phyloP scores from a whole-genome alignment of 2,888 invertebrate species.

The Cyclophora punctaria region DNA sequence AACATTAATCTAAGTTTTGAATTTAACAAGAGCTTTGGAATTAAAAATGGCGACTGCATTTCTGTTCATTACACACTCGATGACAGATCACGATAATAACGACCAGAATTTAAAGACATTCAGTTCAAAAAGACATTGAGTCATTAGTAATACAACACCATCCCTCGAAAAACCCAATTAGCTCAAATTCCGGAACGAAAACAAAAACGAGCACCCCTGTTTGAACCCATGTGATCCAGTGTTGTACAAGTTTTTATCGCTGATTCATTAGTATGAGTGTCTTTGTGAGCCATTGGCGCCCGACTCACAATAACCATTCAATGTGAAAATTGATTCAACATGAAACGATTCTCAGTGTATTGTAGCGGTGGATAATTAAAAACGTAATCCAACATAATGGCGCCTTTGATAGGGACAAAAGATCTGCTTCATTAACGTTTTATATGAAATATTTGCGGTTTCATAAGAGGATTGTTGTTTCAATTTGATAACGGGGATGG shows the following conservation, averaged over 20 bases:
- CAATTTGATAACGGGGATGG: too few relatives aligned
- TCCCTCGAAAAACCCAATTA: background rate
- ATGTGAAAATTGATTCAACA: conserved; percentile 55
- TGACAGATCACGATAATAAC: too few relatives aligned
- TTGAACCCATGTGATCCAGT: conserved; percentile 58
- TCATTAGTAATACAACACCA: background rate
- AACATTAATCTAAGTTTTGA: too few relatives aligned
- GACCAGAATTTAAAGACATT: too few relatives aligned
- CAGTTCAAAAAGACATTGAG: too few relatives aligned
- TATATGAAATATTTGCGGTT: too few relatives aligned
- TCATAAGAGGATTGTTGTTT: too few relatives aligned
- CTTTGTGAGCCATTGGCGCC: conserved; percentile 54
- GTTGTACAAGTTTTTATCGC: conserved; percentile 69
- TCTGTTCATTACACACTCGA: too few relatives aligned
- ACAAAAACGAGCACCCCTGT: conserved; percentile 38
- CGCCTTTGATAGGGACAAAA: background rate
- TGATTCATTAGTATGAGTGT: conserved; percentile 72
- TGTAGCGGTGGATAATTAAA: conserved; percentile 32
- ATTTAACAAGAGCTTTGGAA: too few relatives aligned
- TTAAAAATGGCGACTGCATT: too few relatives aligned
- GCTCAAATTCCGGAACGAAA: too few relatives aligned
- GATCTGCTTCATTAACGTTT: background rate
- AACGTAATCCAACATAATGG: conserved; percentile 8
- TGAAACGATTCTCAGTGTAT: conserved; percentile 40
- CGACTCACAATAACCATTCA: conserved; percentile 43